Base-by-base conservation (phyloP, 2,113 vertebrate genomes). In the Hemichromis elongatus region DNA sequence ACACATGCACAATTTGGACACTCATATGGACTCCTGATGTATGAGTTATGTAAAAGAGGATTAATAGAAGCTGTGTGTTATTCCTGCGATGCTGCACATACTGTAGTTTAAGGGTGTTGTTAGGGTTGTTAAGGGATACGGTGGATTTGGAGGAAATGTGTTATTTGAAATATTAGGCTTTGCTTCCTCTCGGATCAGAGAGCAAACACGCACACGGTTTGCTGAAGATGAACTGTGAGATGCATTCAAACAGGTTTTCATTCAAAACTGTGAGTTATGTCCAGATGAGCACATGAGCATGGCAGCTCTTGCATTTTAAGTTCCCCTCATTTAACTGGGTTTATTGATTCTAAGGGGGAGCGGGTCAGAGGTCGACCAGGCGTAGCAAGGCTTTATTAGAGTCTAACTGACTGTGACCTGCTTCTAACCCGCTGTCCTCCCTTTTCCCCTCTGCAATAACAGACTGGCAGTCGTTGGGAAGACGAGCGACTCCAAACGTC, bases 61-160 rank as follows among this genome's bases (percentile, higher is more conserved):
- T 92, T 92, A 88, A 85, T 88, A 77, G 66, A 81, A 55, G 84
- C 83, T 88, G 82, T 92, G 90, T 85, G 84, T 88, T 89, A 80
- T 70, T 80, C 75, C 56, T 86, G 68, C 59, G 30, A 86, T 85
- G 47, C 78, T 26, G 77, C 73, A 28, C 61, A 21, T 81, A 5
- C 54, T 42, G 61, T 37, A 77, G 75, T 79, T 68, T 50, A 79
- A 63, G 77, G 30, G 52, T 42, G 16, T 86, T 66, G 35, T 53
- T 68, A 83, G 82, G 63, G 55, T 73, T 77, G 85, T 66, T 66
- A 68, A 26, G 75, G 50, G 81, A 84, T 35, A 81, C 87, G 79
- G 82, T 70, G 86, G 82, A 88, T 88, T 91, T 87, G 77, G 79
- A 88, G 88, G 83, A 84, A 88, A 87, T 91, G 70, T 88, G 70